Evolutionary conservation across 2,113 vertebrate species (phyloP).

Genomic region (Centropus unirufus): DNA sequence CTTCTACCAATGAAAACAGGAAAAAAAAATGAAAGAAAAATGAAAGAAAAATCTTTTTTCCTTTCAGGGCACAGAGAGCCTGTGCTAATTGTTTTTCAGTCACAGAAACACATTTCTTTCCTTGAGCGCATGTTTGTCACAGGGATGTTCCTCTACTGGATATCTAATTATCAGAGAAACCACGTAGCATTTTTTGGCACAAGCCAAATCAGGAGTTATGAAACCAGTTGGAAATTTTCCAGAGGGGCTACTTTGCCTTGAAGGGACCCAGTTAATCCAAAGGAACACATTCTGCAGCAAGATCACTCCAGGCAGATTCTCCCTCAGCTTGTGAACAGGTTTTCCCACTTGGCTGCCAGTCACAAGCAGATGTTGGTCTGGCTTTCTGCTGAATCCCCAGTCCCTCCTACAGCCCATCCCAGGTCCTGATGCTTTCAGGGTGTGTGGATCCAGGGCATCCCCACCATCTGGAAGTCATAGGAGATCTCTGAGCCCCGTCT

Average conservation of each 20-base stretch:
- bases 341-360: not conserved
- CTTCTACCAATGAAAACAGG: not conserved
- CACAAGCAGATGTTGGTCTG: not conserved
- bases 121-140: not conserved
- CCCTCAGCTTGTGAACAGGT: accelerated
- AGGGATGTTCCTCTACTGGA: not conserved
- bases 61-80: not conserved
- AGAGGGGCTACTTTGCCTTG: not conserved
- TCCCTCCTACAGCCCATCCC: not conserved
- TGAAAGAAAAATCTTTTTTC: not conserved
- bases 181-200: not conserved
- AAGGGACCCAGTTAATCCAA: not conserved
- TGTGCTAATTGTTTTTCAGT: not conserved
- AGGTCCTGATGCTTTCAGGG: not conserved
- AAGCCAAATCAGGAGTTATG: not conserved
- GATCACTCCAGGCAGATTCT: not conserved
- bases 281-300: not conserved
- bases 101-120: not conserved
- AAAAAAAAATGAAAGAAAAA: not conserved
- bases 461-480: not conserved
- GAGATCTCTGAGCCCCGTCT: not conserved
- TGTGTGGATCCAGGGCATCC: not conserved
- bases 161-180: not conserved
- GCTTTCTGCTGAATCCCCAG: not conserved
- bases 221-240: not conserved